Base-by-base conservation (phyloP, 2,888 invertebrate genomes). In the Colostygia pectinataria region DNA sequence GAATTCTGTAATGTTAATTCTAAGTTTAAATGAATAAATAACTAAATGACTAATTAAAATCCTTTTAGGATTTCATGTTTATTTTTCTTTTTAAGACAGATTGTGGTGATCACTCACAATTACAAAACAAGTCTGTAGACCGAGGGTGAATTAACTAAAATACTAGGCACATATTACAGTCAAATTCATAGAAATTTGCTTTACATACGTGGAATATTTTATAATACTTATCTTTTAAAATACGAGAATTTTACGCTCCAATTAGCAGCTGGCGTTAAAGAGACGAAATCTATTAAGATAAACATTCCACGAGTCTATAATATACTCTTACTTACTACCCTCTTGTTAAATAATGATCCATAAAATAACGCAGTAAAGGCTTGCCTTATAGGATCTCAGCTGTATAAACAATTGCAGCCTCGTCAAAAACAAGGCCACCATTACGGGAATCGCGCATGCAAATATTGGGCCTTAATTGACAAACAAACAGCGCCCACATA, bases 381-480 rank as follows among this genome's bases (percentile, higher is more conserved):
- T n/a, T n/a, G n/a, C n/a, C n/a, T n/a, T n/a, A n/a, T n/a, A n/a
- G n/a, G n/a, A n/a, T n/a, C n/a, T 24, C 24, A 1, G 7, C 7
- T 14, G 28, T 18, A n/a, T 9, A n/a, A 12, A 14, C 13, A n/a
- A 39, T 20, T 39, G 4, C 6, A 20, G 5, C 29, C 9, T 9
- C 13, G 31, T 10, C 29, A 23, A 40, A 37, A 42, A 49, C 38
- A 32, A 42, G 33, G 32, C 53, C 20, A 23, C 38, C 36, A 44
- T 44, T 45, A 38, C 31, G n/a, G 12, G 37, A 10, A 37, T 24
- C 32, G 27, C 14, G 33, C 5, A 46, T 33, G 50, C 55, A 40
- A 56, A 61, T 60, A 63, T 68, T 53, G 47, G 50, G 53, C 47
- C 48, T 65, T 68, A 70, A 68, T 67, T 66, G 61, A 45, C 61